Conservation (phyloP, 2,113 vertebrate species). For the Zosterops hypoxanthus region DNA sequence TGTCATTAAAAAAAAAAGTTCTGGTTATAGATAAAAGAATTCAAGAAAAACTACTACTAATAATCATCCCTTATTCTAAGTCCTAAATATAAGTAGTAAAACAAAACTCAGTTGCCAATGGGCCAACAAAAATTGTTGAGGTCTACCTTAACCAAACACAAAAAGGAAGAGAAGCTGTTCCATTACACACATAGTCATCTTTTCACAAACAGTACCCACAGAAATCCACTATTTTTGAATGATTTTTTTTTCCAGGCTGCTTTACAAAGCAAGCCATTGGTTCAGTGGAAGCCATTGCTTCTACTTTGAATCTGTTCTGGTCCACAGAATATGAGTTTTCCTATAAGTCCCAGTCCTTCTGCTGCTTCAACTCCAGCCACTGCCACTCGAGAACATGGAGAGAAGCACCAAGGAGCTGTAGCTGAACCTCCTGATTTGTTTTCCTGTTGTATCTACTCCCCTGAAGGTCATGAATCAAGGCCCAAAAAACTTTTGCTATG, state of each 20-base stretch:
- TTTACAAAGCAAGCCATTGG: not conserved
- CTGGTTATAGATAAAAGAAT: not conserved
- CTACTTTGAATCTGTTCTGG: not conserved
- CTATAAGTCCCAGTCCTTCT: not conserved
- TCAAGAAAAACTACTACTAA: not conserved
- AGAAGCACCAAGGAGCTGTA: not conserved
- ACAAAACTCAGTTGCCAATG: not conserved
- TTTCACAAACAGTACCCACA: not conserved
- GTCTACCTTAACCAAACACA: not conserved
- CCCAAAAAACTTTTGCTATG: constrained; percentile 40
- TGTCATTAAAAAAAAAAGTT: no score
- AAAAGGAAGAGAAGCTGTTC: not conserved
- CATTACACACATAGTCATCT: not conserved
- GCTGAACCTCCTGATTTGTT: not conserved
- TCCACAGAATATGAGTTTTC: not conserved
- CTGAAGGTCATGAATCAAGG: not conserved
- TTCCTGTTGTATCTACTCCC: not conserved
- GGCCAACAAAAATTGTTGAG: not conserved
- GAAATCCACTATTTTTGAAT: not conserved
- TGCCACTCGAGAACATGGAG: not conserved
- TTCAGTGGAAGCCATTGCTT: not conserved
- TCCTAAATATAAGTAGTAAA: not conserved
- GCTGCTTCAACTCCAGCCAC: not conserved
- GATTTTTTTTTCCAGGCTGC: not conserved
- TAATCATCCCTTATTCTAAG: not conserved